Conservation (phyloP, 2,888 invertebrate species). For the Agriopis aurantiaria region DNA sequence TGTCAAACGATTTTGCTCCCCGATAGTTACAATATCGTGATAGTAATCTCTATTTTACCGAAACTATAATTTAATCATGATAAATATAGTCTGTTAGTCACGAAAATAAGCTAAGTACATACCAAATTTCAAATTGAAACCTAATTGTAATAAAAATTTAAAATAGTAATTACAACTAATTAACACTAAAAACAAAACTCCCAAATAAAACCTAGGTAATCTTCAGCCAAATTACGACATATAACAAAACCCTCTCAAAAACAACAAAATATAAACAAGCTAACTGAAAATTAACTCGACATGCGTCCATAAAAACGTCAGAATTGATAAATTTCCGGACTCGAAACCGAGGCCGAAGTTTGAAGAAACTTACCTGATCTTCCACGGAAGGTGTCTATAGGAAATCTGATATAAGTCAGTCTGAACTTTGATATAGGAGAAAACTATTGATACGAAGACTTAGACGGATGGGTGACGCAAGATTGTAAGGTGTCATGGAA, state of each 20-base stretch:
- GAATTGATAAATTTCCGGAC: conserved; percentile 15
- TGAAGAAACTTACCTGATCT: conserved; percentile 30
- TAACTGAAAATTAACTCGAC: conserved; percentile 15
- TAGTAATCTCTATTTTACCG: too few relatives aligned
- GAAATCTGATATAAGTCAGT: conserved; percentile 27
- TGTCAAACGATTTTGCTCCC: too few relatives aligned
- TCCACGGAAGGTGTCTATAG: conserved; percentile 24
- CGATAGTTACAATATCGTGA: too few relatives aligned
- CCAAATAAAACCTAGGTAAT: background rate
- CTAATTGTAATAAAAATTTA: too few relatives aligned
- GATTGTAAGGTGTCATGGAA: background rate
- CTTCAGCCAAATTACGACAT: background rate
- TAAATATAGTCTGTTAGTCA: too few relatives aligned
- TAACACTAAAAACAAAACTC: background rate
- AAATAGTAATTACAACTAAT: too few relatives aligned
- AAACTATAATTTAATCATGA: too few relatives aligned
- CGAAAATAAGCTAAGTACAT: too few relatives aligned
- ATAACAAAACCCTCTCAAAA: background rate
- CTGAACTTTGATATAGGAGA: conserved; percentile 30
- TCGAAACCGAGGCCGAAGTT: conserved; percentile 14
- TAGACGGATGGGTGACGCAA: background rate
- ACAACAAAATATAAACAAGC: background rate
- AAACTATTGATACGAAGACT: conserved; percentile 18
- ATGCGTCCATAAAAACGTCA: conserved; percentile 15
- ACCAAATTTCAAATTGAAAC: too few relatives aligned